Evolutionary conservation across 2,888 invertebrate genomes (phyloP), one percentile per base, ranked within the genome.

Genomic region (Dryococelus australis): DNA sequence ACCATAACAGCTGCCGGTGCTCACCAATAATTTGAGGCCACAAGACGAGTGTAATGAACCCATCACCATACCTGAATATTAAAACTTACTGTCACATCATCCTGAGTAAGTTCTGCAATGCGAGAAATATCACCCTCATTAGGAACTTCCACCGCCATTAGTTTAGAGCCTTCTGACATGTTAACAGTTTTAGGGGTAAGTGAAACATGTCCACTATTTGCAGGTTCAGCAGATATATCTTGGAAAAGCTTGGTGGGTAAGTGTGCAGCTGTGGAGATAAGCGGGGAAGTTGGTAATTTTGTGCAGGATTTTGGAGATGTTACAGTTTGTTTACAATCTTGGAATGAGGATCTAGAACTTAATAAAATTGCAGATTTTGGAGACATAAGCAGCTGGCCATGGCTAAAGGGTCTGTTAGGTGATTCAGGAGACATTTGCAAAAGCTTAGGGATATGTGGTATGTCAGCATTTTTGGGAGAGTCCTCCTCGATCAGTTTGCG

Each of bases 401-500:
- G 65, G n/a, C 65, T 65, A 65, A 65, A 65, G 20, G 65, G 65
- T 65, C 65, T 65, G 24, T 65, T 65, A 65, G 65, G 65, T n/a
- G 65, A 65, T n/a, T 65, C 65, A n/a, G 65, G 65, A 24, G 65
- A 65, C 65, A 65, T 16, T 65, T 65, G 65, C 65, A 65, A 65
- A 65, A 65, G 65, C 65, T 65, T 65, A n/a, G 65, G 65, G 65
- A 65, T 65, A 24, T 65, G 65, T 65, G 65, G 65, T 20, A 65
- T 65, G n/a, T 65, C 65, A 65, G 65, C 65, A n/a, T 65, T 65
- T 65, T 65, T 65, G 10, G 65, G 65, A 65, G 65, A 65, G n/a
- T 65, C 65, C 65, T 65, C 65, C 65, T 65, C 65, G 20, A 65
- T 65, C 65, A 65, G 65, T 65, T 65, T 65, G 65, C 65, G 65